A percentile compares a stretch with the other conserved stretches of the same genome.
These are phyloP conservation scores for Lepidocyrtinus sp. DNA, from an alignment of 2,888 invertebrate genomes.

Conservation along the genomic window DNA sequence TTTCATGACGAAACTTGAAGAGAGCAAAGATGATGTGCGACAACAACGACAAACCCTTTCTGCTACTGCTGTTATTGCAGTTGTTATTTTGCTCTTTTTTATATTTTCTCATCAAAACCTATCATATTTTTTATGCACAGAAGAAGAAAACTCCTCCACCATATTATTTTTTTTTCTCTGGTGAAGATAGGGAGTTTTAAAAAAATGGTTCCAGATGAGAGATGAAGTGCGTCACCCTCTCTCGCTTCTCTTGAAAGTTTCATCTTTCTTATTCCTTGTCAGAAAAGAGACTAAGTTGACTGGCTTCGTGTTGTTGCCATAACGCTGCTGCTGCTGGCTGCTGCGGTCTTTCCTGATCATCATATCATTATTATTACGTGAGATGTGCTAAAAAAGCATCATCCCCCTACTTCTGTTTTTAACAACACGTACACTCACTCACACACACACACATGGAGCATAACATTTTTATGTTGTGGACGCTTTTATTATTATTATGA, in stretches of 20 bases:
- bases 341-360: background rate
- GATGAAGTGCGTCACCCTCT: conserved; percentile 67
- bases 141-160: background rate
- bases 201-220: conserved; percentile 67
- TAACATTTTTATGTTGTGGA: conserved; percentile 39
- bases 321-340: no score
- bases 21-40: background rate
- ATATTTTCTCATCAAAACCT: conserved; percentile 29
- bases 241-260: conserved; percentile 26
- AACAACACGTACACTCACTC: background rate
- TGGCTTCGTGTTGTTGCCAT: no score
- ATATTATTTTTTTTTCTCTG: conserved; percentile 15
- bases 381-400: conserved; percentile 36
- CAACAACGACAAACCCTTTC: no score
- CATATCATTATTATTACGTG: background rate
- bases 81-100: conserved; percentile 25
- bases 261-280: conserved; percentile 27
- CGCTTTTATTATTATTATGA: conserved; percentile 49
- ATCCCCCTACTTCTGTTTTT: conserved; percentile 27
- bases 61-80: conserved; percentile 23
- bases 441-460: conserved; percentile 34
- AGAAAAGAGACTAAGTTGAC: background rate
- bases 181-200: background rate
- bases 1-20: no score
- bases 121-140: conserved; percentile 14